Evolutionary conservation across 2,888 invertebrate genomes (phyloP).

Genomic region (Perizoma flavofasciatum): DNA sequence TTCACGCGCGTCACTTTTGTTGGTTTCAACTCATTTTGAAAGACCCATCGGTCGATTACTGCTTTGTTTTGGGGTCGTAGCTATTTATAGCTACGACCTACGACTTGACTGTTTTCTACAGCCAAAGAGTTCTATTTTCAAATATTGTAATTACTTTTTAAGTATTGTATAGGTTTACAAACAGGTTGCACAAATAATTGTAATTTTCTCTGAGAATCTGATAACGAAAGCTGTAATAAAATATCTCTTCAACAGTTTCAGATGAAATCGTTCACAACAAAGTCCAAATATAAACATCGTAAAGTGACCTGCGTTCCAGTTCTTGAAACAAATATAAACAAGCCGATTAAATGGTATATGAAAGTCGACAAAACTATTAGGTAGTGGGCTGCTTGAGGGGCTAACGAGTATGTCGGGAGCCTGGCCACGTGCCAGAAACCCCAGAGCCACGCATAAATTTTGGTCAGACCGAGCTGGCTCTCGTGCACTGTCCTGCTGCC

Average conservation of each 20-base stretch:
- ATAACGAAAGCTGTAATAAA: conserved; percentile 22
- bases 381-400: conserved; percentile 56
- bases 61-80: too few species aligned
- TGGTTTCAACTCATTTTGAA: too few species aligned
- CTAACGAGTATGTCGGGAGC: conserved; percentile 66
- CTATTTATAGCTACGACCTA: too few species aligned
- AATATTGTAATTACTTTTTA: too few species aligned
- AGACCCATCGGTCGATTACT: too few species aligned
- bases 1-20: too few species aligned
- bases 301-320: conserved; percentile 48
- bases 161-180: too few species aligned
- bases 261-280: conserved; percentile 23
- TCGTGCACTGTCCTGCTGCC: conserved; percentile 33
- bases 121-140: too few species aligned
- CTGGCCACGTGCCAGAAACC: conserved; percentile 64
- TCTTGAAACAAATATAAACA: conserved; percentile 60
- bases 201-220: conserved; percentile 19
- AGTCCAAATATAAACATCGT: conserved; percentile 41
- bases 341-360: conserved; percentile 63
- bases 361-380: conserved; percentile 73
- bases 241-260: conserved; percentile 28
- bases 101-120: too few species aligned
- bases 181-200: conserved; percentile 16
- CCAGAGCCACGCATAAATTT: conserved; percentile 59
- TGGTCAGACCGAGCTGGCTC: conserved; percentile 45